Base-by-base conservation (phyloP, 2,888 invertebrate genomes). In the Drepana falcataria region DNA sequence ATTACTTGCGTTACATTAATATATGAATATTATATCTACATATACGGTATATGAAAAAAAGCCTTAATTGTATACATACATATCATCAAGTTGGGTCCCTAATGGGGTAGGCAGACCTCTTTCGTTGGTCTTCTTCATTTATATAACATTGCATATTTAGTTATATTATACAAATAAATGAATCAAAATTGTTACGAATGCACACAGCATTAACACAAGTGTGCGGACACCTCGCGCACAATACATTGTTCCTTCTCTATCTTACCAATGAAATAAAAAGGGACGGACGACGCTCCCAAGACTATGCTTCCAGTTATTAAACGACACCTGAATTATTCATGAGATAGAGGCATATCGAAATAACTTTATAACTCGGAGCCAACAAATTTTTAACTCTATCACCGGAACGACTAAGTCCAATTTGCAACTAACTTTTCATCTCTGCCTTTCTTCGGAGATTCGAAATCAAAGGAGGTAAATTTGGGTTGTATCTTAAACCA, bases 271-370 rank as follows among this genome's bases (percentile, higher is more conserved):
- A 59, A 72, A 67, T 58, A 64, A 73, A 79, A 67, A 64, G 74
- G 65, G 77, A 77, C 67, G 64, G 67, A 60, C 63, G 67, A 65
- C 64, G 40, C 40, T 6, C 7, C 69, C 69, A 68, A 71, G 68
- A 75, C 79, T 75, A 75, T 74, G 68, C 68, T 73, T 67, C 75
- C 79, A 83, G 85, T 87, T 90, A 90, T 87, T 88, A 88, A 87
- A 83, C 82, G 81, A 71, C 77, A 79, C 75, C 77, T 90, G 90
- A 89, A 90, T 90, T 79, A 90, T 89, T 90, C 89, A 90, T 90
- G 79, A 73, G 71, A 70, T 65, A 82, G 77, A 83, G 87, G 85
- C 81, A 84, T 78, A 79, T 80, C 75, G 78, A 80, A 85, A 82
- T 81, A 80, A 84, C 73, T 78, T 73, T 59, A 68, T 71, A 69